Evolutionary conservation across 2,113 vertebrate genomes (phyloP).

Genomic region (Callaeas wilsoni): DNA sequence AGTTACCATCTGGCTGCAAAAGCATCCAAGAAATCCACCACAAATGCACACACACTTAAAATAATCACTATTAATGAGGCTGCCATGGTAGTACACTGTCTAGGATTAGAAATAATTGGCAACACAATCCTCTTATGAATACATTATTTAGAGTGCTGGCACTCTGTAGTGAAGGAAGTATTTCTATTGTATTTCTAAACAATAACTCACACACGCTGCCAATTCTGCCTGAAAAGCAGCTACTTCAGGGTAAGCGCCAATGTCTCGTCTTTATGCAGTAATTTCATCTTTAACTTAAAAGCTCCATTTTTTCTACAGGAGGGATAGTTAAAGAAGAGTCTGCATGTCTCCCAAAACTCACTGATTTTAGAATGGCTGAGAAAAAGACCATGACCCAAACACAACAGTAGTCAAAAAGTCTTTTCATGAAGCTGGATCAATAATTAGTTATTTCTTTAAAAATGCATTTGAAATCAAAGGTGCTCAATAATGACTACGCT

Average conservation of each 20-base stretch:
- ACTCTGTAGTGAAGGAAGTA: not conserved
- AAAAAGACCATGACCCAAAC: not conserved
- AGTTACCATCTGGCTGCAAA: not conserved
- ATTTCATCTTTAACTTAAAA: not conserved
- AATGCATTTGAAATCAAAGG: not conserved
- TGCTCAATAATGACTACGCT: not conserved
- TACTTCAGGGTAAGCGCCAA: not conserved
- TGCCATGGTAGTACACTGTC: not conserved
- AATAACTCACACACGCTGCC: not conserved
- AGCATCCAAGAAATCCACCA: not conserved
- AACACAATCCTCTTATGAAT: not conserved
- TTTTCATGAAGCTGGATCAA: not conserved
- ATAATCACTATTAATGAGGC: slow-evolving; percentile 24
- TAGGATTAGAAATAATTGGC: slow-evolving; percentile 39
- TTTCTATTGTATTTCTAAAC: not conserved
- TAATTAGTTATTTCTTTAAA: not conserved
- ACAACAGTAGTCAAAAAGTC: not conserved
- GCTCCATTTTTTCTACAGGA: not conserved
- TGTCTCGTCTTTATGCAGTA: not conserved
- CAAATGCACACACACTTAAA: slow-evolving; percentile 7
- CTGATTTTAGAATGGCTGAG: not conserved
- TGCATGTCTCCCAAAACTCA: not conserved
- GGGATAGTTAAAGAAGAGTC: not conserved
- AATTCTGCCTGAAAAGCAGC: not conserved
- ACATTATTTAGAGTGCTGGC: not conserved